Evolutionary conservation across 2,113 vertebrate genomes (phyloP).

Genomic region (Chloropsis cyanopogon): DNA sequence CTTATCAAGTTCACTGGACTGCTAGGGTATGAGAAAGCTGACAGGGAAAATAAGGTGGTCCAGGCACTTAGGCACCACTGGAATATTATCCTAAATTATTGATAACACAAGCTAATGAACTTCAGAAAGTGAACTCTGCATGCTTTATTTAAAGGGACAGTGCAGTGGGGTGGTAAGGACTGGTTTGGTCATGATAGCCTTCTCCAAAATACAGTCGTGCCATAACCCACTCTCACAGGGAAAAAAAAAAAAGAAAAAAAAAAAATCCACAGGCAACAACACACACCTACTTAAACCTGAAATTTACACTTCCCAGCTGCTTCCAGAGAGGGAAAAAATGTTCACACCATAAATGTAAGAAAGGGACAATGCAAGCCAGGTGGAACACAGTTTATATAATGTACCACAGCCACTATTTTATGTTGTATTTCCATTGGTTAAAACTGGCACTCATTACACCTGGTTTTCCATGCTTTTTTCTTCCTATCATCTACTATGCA

Average conservation of each 20-base stretch:
- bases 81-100: slow-evolving; percentile 85
- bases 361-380: slow-evolving; percentile 73
- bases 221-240: not conserved
- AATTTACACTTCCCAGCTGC: slow-evolving; percentile 80
- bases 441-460: not conserved
- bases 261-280: slow-evolving; percentile 58
- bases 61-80: slow-evolving; percentile 74
- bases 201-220: slow-evolving; percentile 1
- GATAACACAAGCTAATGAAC: slow-evolving; percentile 94
- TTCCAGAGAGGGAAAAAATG: slow-evolving; percentile 72
- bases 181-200: not conserved
- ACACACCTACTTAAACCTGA: slow-evolving; percentile 67
- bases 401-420: slow-evolving; percentile 59
- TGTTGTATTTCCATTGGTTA: slow-evolving; percentile 24
- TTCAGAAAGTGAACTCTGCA: slow-evolving; percentile 83
- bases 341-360: slow-evolving; percentile 72
- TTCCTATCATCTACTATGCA: not conserved
- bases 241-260: not conserved
- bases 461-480: slow-evolving; percentile 30
- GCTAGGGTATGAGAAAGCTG: slow-evolving; percentile 80
- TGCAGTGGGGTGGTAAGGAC: slow-evolving; percentile 27
- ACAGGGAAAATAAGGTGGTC: slow-evolving; percentile 76
- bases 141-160: slow-evolving; percentile 76
- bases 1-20: slow-evolving; percentile 95
- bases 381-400: slow-evolving; percentile 67